Evolutionary conservation across 2,113 vertebrate genomes (phyloP), one percentile per base, ranked within the genome.

Genomic region (Arenaria interpres): DNA sequence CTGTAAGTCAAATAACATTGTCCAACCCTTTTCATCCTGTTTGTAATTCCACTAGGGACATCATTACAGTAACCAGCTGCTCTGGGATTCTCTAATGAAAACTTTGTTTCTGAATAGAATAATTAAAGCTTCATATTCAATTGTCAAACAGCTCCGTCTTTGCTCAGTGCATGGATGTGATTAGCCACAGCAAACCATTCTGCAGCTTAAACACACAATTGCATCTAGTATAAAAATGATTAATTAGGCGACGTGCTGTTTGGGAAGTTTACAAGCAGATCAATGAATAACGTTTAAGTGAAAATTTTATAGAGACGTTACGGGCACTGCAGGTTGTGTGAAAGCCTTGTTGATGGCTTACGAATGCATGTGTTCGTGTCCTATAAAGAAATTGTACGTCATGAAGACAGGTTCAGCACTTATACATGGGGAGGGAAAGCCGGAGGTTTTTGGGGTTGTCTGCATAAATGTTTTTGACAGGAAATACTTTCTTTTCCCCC

Each of bases 101-200:
- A 96, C 89, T 97, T 95, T 78, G 86, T 94, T 96, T 93, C 89
- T 96, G 95, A 97, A 97, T 93, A 94, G 94, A 97, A 97, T 94
- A 95, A 98, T 96, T 97, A 95, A 97, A 97, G 92, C 95, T 96
- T 97, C 95, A 90, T 96, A 96, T 93, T 95, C 95, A 95, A 96
- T 96, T 94, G 95, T 96, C 90, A 93, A 73, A 93, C 89, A 95
- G 71, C 88, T 97, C 85, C 12, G 24, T 96, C 96, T 96, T 79
- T 92, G 64, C 94, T 92, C 32, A 5, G 86, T 92, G 90, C 95
- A 95, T 96, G 92, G 93, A 93, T 97, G 92, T 97, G 97, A 97
- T 96, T 96, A 96, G 91, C 72, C 62, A 53, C 82, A 89, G 95
- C 80, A 94, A 96, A 90, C 63, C 48, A 10, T 91, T 96, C 95